Percentiles rank a stretch among this genome's conserved stretches.
These are phyloP conservation scores for Thaumatotibia leucotreta DNA, from an alignment of 1,140 invertebrate genomes.

Conservation along the genomic window DNA sequence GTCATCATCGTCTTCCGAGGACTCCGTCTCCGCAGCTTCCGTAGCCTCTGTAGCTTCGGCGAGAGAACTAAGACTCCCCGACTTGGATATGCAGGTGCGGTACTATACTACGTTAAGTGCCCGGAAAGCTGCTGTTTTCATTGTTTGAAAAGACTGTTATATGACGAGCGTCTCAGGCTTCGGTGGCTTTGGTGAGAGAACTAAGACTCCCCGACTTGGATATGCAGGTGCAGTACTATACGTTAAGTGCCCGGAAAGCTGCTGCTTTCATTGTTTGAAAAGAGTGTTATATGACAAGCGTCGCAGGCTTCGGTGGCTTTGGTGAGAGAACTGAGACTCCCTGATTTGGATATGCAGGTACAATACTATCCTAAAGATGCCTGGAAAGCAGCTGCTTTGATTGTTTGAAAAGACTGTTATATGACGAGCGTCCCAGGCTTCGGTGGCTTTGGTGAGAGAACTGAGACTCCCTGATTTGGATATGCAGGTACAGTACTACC, in stretches of 20 bases:
- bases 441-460: constrained; percentile 58
- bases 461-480: constrained; percentile 51
- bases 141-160: no score
- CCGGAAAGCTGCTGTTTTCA: no score
- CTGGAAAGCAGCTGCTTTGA: no score
- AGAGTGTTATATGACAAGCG: no score
- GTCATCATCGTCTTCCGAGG: constrained; percentile 62
- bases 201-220: constrained; percentile 51
- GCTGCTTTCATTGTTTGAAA: no score
- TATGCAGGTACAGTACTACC: constrained; percentile 66
- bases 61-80: constrained; percentile 47
- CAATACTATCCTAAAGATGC: no score
- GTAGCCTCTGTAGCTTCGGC: constrained; percentile 61
- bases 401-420: no score
- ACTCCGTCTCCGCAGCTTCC: constrained; percentile 60
- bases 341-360: constrained; percentile 63
- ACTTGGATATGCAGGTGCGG: constrained; percentile 65
- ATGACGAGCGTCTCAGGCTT: constrained; percentile 55
- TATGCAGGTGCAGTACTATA: constrained; percentile 66
- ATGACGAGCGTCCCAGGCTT: constrained; percentile 56
- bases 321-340: constrained; percentile 48
- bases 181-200: constrained; percentile 58
- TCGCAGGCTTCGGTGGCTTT: constrained; percentile 60
- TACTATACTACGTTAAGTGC: no score
- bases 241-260: no score